Base-by-base conservation (phyloP, 2,888 invertebrate species). In the Stenurella melanura region DNA sequence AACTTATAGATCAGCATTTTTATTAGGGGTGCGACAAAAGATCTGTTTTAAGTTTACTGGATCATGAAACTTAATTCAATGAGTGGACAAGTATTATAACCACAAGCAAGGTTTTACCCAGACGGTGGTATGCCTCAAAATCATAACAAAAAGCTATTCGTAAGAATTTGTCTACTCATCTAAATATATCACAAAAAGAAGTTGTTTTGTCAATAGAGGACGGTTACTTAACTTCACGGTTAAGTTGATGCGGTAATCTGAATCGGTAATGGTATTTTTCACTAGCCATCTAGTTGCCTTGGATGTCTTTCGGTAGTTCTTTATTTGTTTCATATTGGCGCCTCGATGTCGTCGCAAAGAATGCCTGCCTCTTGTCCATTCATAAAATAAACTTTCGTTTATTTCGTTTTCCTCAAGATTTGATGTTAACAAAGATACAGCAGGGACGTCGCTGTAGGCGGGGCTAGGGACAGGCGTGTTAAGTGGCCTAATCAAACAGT, bases 251-350 rank as follows among this genome's bases (percentile, higher is more conserved):
- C 64, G 57, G 38, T 74, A 69, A 64, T 74, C 69, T 79, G 79
- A 82, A 82, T 83, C 81, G 81, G 78, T 80, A 82, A 83, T 83
- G 73, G 80, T 78, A 79, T 83, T 85, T 81, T 83, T 82, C 82
- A 81, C 80, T 79, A 82, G 79, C 81, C 82, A 81, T 83, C 82
- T 82, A 73, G 78, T 81, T 82, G 81, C 74, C 78, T 77, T 75
- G 78, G 78, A 70, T 70, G 66, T 73, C 74, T 77, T 75, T 80
- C 74, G 67, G 76, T 78, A 73, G 66, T 78, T 77, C 68, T 80
- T 80, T 79, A 75, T 78, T 76, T 79, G 61, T 70, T 75, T 77
- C 75, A 74, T 76, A 77, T 71, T 79, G 82, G 82, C 82, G 81
- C 82, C 82, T 80, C 69, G 76, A 78, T 75, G 80, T 79, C 78